Conservation (phyloP, 2,888 invertebrate species). For the Ditylenchus weischeri region DNA sequence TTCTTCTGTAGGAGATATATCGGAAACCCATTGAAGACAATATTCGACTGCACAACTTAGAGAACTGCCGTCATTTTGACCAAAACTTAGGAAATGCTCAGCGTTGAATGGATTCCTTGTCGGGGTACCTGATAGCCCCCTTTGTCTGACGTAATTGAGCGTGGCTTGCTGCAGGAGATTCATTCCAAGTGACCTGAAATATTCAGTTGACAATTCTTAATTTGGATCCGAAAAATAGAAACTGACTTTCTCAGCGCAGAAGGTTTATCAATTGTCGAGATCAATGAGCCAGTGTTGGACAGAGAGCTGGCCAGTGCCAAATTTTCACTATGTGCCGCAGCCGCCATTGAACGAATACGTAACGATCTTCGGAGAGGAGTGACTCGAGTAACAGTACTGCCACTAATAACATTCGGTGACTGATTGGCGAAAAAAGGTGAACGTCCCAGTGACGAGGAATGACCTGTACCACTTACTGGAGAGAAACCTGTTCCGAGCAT, state of each 20-base stretch:
- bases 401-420: not conserved
- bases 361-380: conserved; percentile 10
- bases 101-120: conserved; percentile 4
- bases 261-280: not conserved
- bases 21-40: conserved; percentile 21
- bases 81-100: conserved; percentile 18
- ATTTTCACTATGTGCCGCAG: conserved; percentile 14
- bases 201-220: not conserved
- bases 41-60: conserved; percentile 20
- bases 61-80: conserved; percentile 3
- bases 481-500: no score
- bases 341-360: conserved; percentile 11
- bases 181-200: conserved; percentile 1
- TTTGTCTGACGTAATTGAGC: conserved; percentile 2
- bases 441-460: not conserved
- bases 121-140: not conserved
- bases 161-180: conserved; percentile 1
- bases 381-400: conserved; percentile 1
- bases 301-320: conserved; percentile 1
- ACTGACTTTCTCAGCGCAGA: not conserved
- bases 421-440: conserved; percentile 3
- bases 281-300: not conserved
- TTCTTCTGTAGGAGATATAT: not conserved
- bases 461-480: no score
- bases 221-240: not conserved